Conservation (phyloP, 2,113 vertebrate species). For the Spermophilus dauricus region DNA sequence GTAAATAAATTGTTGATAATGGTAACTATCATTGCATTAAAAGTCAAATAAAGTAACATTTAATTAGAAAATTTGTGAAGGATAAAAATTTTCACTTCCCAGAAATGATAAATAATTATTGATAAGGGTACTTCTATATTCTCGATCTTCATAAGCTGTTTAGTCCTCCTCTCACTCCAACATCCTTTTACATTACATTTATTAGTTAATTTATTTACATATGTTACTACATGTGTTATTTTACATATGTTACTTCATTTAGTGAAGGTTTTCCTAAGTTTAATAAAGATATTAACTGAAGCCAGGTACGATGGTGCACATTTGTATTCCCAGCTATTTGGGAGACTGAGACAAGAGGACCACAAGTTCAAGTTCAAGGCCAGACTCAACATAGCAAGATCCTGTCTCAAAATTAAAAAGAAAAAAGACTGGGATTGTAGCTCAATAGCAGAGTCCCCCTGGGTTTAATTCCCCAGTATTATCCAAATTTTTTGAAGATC, state of each 20-base stretch:
- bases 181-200: background rate
- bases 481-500: background rate
- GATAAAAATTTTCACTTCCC: background rate
- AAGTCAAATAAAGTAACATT: constrained; percentile 33
- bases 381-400: too few species aligned
- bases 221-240: too few species aligned
- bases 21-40: background rate
- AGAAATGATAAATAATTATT: background rate
- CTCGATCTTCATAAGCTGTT: background rate
- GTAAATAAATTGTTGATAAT: background rate
- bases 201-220: too few species aligned
- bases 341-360: too few species aligned
- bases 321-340: too few species aligned
- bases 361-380: too few species aligned
- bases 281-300: background rate
- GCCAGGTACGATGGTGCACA: too few species aligned
- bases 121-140: background rate
- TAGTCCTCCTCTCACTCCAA: background rate
- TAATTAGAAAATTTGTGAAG: constrained; percentile 21
- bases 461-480: too few species aligned
- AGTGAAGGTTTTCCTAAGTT: background rate
- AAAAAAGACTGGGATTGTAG: too few species aligned
- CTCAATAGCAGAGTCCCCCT: too few species aligned
- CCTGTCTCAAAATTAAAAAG: too few species aligned
- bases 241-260: background rate